These are phyloP conservation scores for Periophthalmodon schlosseri DNA, from an alignment of 2,113 vertebrate genomes.

Conservation along the genomic window DNA sequence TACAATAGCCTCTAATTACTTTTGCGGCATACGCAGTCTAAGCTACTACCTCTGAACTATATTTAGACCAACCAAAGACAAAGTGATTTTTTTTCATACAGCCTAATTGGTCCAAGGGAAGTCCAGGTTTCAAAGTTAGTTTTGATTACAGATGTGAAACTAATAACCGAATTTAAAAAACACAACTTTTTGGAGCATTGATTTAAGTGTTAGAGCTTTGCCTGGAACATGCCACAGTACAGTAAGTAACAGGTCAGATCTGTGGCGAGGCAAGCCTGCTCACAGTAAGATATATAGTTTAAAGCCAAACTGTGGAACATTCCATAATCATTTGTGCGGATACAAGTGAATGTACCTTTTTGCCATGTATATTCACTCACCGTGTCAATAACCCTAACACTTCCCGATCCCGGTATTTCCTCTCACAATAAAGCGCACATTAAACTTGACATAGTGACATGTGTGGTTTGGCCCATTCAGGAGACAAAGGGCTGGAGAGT, in stretches of 20 bases:
- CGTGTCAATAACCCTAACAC: neutral
- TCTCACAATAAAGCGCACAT: neutral
- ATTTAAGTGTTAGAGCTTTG: too few relatives aligned
- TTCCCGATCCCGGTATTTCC: neutral
- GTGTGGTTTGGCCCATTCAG: conserved; percentile 51
- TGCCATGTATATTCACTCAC: too few relatives aligned
- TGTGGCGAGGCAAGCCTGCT: too few relatives aligned
- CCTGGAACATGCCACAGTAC: too few relatives aligned
- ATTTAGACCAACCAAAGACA: conserved; percentile 29
- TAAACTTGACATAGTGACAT: neutral
- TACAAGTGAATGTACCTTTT: too few relatives aligned
- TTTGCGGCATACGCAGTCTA: conserved; percentile 25
- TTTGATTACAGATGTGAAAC: neutral
- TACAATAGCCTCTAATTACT: conserved; percentile 41
- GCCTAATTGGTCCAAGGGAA: conserved; percentile 4
- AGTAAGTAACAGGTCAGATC: too few relatives aligned
- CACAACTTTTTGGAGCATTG: too few relatives aligned
- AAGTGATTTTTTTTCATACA: conserved; percentile 38
- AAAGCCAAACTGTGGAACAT: too few relatives aligned
- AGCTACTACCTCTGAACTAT: conserved; percentile 44
- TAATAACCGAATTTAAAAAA: too few relatives aligned
- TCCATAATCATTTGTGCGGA: too few relatives aligned
- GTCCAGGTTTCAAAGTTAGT: neutral
- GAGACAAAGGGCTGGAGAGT: conserved; percentile 57
- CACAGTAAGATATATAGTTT: too few relatives aligned